Base-by-base conservation (phyloP, 2,113 vertebrate species). In the Lanius collurio region DNA sequence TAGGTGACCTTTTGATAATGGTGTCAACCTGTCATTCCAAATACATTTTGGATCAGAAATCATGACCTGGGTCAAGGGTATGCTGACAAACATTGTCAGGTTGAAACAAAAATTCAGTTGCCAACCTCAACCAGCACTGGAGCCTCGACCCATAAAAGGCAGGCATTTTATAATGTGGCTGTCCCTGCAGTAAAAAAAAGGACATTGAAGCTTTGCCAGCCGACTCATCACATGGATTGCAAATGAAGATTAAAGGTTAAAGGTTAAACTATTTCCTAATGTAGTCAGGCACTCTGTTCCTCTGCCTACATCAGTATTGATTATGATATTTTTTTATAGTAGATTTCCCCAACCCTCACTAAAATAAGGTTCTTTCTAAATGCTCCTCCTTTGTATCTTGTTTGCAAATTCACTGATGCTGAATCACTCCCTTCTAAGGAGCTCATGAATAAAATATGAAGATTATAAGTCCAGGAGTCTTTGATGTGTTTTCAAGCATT, bases 361-460 rank as follows among this genome's bases (percentile, higher is more conserved):
- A 88, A 90, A 93, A 74, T 7, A 62, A 3, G 5, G 21, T 26
- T 79, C 15, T 71, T 75, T 56, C 21, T 31, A 62, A 86, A 76
- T 60, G 31, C n/a, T 84, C 62, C n/a, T 91, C 74, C 59, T 92
- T 88, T 75, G 23, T 79, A 33, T 55, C 83, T 94, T 95, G 79
- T 92, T 96, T 96, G 88, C 69, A 93, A 89, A 96, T 83, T 94
- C 53, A 75, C 64, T 57, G 76, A 63, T 88, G 68, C 57, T 4
- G n/a, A 92, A 60, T 84, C 46, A 93, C 59, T 86, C 64, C 50
- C 63, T 85, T 83, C 60, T 63, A 83, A 75, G 79, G 28, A 91
- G 13, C 26, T 94, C 68, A 94, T 96, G 88, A 94, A 97, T 96
- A 95, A 95, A 97, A 95, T 37, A 94, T 64, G 71, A 95, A 41